A percentile compares a stretch with the other conserved stretches of the same genome.
phyloP scores from a whole-genome alignment of 2,888 invertebrate species.

The Eupithecia vulgata region DNA sequence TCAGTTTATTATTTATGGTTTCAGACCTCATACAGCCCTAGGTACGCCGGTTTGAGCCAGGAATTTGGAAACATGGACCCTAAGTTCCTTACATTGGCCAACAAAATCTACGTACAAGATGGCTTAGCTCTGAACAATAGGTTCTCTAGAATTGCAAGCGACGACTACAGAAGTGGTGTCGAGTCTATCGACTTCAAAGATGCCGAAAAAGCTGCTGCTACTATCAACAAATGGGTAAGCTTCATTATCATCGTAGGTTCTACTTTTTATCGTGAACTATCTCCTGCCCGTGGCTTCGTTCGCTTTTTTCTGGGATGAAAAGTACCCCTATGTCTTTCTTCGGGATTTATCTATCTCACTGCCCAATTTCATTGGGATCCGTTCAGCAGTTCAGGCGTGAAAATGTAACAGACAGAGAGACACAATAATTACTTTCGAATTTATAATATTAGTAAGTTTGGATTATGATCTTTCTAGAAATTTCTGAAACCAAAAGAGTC shows the following conservation, averaged over 20 bases:
- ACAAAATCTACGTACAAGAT: conserved; percentile 57
- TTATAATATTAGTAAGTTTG: too few relatives aligned
- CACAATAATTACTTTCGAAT: too few relatives aligned
- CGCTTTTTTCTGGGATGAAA: background rate
- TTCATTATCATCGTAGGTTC: background rate
- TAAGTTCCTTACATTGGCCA: conserved; percentile 54
- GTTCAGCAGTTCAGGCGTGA: too few relatives aligned
- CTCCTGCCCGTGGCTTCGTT: too few relatives aligned
- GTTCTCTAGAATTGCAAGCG: conserved; percentile 46
- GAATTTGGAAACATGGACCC: conserved; percentile 52
- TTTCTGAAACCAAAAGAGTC: too few relatives aligned
- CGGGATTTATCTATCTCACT: too few relatives aligned
- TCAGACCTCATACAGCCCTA: conserved; percentile 48
- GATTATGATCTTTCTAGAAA: too few relatives aligned
- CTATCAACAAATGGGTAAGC: conserved; percentile 55
- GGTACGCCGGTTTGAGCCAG: conserved; percentile 49
- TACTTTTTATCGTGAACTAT: background rate
- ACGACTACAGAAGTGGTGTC: conserved; percentile 51
- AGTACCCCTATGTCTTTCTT: too few relatives aligned
- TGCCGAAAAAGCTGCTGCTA: conserved; percentile 46
- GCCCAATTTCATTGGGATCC: too few relatives aligned
- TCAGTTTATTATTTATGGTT: conserved; percentile 11
- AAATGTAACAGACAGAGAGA: too few relatives aligned
- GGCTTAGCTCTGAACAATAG: conserved; percentile 43
- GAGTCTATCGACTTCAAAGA: conserved; percentile 53